Conservation (phyloP, 2,888 invertebrate genomes). For the Chaitophorus viminalis region DNA sequence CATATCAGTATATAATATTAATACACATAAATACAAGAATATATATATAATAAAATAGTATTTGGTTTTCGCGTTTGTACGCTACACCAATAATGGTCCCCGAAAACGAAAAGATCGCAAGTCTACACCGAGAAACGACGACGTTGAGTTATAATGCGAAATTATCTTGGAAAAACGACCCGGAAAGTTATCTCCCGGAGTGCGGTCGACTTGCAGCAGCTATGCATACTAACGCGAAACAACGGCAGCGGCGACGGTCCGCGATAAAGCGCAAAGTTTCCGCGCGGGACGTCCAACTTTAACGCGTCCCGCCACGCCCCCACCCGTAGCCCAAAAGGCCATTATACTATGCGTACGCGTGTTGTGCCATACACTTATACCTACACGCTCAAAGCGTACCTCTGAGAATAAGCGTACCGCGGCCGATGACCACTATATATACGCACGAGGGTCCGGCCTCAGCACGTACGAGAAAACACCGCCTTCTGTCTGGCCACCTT, state of each 20-base stretch:
- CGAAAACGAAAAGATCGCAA: neutral
- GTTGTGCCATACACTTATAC: too few species aligned
- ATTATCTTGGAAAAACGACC: slow-evolving; percentile 54
- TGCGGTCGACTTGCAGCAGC: neutral
- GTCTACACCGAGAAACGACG: neutral
- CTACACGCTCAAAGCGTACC: neutral
- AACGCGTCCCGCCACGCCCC: neutral
- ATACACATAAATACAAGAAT: too few species aligned
- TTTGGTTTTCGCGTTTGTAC: too few species aligned
- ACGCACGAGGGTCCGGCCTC: neutral
- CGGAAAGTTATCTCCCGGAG: slow-evolving; percentile 28
- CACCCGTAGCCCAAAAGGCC: neutral
- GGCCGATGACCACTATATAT: neutral
- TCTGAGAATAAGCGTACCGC: neutral
- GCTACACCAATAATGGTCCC: too few species aligned
- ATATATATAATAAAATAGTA: too few species aligned
- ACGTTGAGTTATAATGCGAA: slow-evolving; percentile 27
- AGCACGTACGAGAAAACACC: neutral
- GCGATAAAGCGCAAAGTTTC: slow-evolving; percentile 49
- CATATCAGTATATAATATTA: too few species aligned
- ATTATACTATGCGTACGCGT: neutral
- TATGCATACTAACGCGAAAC: neutral
- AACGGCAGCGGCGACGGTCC: neutral
- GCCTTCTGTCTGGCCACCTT: neutral
- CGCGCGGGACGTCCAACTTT: slow-evolving; percentile 19